Base-by-base conservation (phyloP, 2,113 vertebrate species). In the Melanotaenia duboulayi region DNA sequence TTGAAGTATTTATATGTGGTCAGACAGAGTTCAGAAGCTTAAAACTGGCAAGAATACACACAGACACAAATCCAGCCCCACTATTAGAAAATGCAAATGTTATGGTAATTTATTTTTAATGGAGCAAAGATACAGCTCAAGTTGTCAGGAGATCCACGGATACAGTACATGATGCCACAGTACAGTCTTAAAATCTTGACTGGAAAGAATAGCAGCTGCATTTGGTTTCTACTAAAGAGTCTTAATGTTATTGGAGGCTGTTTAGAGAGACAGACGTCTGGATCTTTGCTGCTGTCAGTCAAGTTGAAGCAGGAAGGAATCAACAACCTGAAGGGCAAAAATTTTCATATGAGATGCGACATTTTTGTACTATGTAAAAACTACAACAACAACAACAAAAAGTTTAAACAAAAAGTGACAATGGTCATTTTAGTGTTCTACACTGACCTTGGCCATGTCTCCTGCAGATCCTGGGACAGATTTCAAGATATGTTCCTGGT, bases 251-350 rank as follows among this genome's bases (percentile, higher is more conserved):
- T n/a, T 17, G 4, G 4, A 32, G 10, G 23, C 39, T 60, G 46
- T 50, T 35, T 46, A 28, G 40, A 14, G 4, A 66, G 46, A 60
- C 60, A 1, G 2, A 13, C 28, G 32, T 78, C 35, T 48, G 46
- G 19, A 44, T 86, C 66, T 54, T 80, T 66, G 60, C 32, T 65
- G 49, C 24, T 46, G 24, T 95, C 93, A 95, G 71, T 92, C 91
- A 52, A 97, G 93, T 80, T 96, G 95, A 86, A 94, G 96, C 91
- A 98, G 94, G 92, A 95, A 96, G 49, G 94, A 94, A 86, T 95
- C 94, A 86, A 97, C 93, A 88, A 91, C 94, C 96, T 98, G 85
- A 52, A 6, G 83, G 40, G 67, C 46, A 73, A 74, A 42, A 76
- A 37, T 2, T 44, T 7, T 8, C 1, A 74, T 2, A 2, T 49